These are phyloP conservation scores for Eretmocerus hayati DNA, from an alignment of 2,888 invertebrate species.

Conservation along the genomic window DNA sequence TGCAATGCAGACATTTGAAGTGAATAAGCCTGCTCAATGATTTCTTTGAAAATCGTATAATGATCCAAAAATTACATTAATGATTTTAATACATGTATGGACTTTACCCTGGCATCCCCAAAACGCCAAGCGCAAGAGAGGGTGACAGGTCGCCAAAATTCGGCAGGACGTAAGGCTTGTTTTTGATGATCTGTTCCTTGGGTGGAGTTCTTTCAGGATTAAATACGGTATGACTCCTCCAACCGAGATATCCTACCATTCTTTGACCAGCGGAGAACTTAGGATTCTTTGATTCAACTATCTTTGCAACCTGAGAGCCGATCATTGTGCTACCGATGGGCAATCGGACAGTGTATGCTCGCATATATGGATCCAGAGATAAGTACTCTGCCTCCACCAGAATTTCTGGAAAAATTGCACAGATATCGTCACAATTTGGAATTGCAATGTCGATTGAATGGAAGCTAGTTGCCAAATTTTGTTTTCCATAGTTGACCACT, in stretches of 20 bases:
- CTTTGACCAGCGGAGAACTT: slow-evolving; percentile 60
- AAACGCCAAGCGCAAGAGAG: slow-evolving; percentile 58
- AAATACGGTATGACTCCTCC: slow-evolving; percentile 58
- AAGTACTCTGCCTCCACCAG: slow-evolving; percentile 61
- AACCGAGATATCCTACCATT: slow-evolving; percentile 61
- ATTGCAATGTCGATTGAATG: too few relatives aligned
- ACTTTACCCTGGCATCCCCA: slow-evolving; percentile 67
- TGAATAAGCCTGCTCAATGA: too few relatives aligned
- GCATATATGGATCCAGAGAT: slow-evolving; percentile 70
- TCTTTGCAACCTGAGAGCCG: slow-evolving; percentile 64
- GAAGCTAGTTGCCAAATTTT: not conserved
- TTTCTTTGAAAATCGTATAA: too few relatives aligned
- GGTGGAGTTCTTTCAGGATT: slow-evolving; percentile 27
- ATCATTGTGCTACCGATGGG: slow-evolving; percentile 60
- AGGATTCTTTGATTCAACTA: slow-evolving; percentile 60
- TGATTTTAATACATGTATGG: not conserved
- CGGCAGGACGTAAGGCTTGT: slow-evolving; percentile 49
- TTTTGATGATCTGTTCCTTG: fast-evolving
- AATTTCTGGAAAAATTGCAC: slow-evolving; percentile 54
- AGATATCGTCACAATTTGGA: too few relatives aligned
- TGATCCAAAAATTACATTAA: not conserved
- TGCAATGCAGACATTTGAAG: too few relatives aligned
- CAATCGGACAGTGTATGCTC: slow-evolving; percentile 51
- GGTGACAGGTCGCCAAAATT: slow-evolving; percentile 55
- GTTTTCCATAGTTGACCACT: not conserved